Evolutionary conservation across 92 coral and sea anemone species (phyloP).

Genomic region (Porites lobata): DNA sequence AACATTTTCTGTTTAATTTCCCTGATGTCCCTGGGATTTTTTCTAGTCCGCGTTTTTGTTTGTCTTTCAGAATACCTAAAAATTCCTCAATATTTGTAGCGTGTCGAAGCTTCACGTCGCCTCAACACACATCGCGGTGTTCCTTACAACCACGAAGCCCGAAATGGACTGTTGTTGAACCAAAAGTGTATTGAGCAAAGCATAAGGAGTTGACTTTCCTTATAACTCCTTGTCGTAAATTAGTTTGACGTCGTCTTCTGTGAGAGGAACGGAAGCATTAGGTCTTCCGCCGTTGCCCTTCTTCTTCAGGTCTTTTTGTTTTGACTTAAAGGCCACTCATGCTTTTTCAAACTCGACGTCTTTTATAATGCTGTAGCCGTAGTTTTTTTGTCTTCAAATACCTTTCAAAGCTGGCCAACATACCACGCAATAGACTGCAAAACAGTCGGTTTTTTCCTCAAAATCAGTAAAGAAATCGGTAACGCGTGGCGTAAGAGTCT

Average conservation of each 20-base stretch:
- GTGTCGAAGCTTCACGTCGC: constrained; percentile 50
- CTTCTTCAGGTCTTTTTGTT: constrained; percentile 42
- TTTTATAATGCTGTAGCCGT: constrained; percentile 22
- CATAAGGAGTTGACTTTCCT: constrained; percentile 30
- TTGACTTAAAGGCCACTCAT: constrained; percentile 16
- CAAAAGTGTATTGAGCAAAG: constrained; percentile 45
- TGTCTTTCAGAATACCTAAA: constrained; percentile 31
- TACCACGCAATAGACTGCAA: no score
- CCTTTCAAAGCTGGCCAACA: constrained; percentile 40
- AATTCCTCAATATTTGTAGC: constrained; percentile 30
- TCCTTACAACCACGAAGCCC: constrained; percentile 44
- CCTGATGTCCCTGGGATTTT: constrained; percentile 29
- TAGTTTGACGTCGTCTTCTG: constrained; percentile 41
- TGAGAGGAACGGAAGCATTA: constrained; percentile 25
- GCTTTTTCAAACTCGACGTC: constrained; percentile 38
- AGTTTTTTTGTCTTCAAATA: constrained; percentile 33
- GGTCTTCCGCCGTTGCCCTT: constrained; percentile 31
- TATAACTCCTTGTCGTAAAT: constrained; percentile 25
- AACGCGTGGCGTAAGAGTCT: no score
- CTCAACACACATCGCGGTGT: constrained; percentile 19
- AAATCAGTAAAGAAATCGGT: no score
- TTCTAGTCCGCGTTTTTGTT: constrained; percentile 54
- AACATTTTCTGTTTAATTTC: constrained; percentile 58
- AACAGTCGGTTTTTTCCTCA: no score
- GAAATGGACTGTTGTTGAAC: constrained; percentile 53